phyloP scores from a whole-genome alignment of 1,140 invertebrate species.

The Drosophila biarmipes region DNA sequence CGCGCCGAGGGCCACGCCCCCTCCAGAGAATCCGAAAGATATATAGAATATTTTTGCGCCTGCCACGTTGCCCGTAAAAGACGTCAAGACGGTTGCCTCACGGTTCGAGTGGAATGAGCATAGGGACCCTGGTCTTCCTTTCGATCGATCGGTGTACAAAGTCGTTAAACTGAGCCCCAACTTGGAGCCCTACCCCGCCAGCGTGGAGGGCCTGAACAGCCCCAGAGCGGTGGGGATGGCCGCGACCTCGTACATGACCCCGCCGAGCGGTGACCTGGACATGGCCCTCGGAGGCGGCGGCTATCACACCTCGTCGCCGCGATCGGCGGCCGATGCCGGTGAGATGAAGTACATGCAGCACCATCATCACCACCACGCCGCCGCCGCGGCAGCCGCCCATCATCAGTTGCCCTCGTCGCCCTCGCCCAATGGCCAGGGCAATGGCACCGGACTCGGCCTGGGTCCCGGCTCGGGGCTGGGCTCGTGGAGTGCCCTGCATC shows the following conservation, averaged over 20 bases:
- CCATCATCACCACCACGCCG: slow-evolving; percentile 89
- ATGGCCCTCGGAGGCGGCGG: slow-evolving; percentile 89
- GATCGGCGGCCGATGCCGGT: slow-evolving; percentile 91
- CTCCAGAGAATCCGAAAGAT: neutral
- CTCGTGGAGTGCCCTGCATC: slow-evolving; percentile 92
- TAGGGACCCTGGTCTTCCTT: slow-evolving; percentile 84
- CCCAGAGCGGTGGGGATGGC: slow-evolving; percentile 88
- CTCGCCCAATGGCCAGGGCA: slow-evolving; percentile 86
- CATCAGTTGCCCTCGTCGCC: slow-evolving; percentile 89
- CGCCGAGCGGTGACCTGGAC: slow-evolving; percentile 91
- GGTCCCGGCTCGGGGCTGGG: slow-evolving; percentile 86
- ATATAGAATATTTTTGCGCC: slow-evolving; percentile 56
- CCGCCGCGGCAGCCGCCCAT: slow-evolving; percentile 87
- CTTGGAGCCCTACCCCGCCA: slow-evolving; percentile 85
- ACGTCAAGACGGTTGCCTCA: slow-evolving; percentile 85
- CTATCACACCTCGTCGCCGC: slow-evolving; percentile 90
- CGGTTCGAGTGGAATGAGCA: slow-evolving; percentile 85
- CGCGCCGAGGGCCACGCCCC: slow-evolving; percentile 29
- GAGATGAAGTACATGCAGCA: slow-evolving; percentile 97
- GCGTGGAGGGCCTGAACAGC: slow-evolving; percentile 85
- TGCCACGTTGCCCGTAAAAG: slow-evolving; percentile 80
- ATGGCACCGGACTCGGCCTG: slow-evolving; percentile 63
- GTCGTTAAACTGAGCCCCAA: slow-evolving; percentile 85
- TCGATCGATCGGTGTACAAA: slow-evolving; percentile 84
- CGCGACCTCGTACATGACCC: slow-evolving; percentile 94